Conservation (phyloP, 2,888 invertebrate genomes). For the Pecten maximus region DNA sequence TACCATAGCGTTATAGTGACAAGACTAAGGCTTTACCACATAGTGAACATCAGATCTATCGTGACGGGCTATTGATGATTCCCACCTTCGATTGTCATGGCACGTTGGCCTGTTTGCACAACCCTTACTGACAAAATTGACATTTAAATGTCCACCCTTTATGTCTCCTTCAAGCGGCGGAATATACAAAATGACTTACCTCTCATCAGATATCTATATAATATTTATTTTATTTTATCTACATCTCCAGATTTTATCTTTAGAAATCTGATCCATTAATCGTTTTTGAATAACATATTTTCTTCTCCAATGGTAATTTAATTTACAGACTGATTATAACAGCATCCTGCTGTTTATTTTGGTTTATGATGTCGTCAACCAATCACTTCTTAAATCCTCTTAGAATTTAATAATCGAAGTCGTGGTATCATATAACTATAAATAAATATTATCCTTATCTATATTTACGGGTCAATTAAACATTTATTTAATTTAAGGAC, state of each 20-base stretch:
- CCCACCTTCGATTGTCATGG: background rate
- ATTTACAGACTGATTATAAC: background rate
- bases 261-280: background rate
- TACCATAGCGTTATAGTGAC: background rate
- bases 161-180: background rate
- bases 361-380: background rate
- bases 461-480: background rate
- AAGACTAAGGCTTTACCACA: background rate
- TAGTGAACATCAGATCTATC: background rate
- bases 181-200: conserved; percentile 2
- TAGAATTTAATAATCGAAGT: background rate
- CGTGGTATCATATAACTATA: background rate
- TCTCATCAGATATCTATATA: background rate
- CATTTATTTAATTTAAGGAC: conserved; percentile 1
- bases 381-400: background rate
- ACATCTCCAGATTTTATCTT: background rate
- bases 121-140: conserved; percentile 5
- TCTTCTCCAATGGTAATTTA: background rate
- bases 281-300: conserved; percentile 4
- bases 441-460: background rate
- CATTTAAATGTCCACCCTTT: conserved; percentile 25
- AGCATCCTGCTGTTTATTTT: background rate
- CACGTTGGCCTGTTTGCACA: conserved; percentile 33
- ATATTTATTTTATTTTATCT: background rate
- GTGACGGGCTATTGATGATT: background rate